Conservation (phyloP, 2,113 vertebrate species). For the Daphoenositta chrysoptera region DNA sequence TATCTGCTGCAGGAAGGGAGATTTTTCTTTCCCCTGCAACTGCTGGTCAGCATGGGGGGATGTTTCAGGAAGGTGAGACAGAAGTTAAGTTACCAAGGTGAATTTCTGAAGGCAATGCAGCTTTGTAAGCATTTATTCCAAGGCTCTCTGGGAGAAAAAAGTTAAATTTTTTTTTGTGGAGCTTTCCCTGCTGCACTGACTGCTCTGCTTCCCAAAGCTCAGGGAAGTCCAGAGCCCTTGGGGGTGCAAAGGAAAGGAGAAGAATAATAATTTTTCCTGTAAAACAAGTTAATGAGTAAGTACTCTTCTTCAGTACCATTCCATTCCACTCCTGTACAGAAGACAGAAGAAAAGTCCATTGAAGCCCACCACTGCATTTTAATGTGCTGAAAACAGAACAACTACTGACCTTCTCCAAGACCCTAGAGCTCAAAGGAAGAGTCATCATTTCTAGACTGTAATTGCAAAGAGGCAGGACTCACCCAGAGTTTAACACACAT, state of each 20-base stretch:
- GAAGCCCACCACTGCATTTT: background rate
- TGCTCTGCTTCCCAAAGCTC: background rate
- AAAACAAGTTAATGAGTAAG: background rate
- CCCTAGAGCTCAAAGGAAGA: background rate
- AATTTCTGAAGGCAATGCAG: background rate
- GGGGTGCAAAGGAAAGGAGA: background rate
- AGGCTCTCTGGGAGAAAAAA: background rate
- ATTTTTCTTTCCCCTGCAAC: background rate
- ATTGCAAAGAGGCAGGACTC: background rate
- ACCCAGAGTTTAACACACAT: background rate
- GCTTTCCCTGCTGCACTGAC: background rate
- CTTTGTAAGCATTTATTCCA: background rate
- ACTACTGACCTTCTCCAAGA: background rate
- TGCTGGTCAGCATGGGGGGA: background rate
- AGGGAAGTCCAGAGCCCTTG: background rate
- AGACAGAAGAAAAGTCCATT: background rate
- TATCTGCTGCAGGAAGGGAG: background rate
- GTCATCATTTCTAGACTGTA: background rate
- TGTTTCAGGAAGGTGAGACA: background rate
- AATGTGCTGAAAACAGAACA: background rate
- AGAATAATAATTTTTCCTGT: background rate
- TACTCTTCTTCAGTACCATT: background rate
- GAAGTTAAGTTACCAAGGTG: background rate
- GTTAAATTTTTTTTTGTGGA: fast-evolving
- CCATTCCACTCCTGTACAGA: background rate